Conservation (phyloP, 2,888 invertebrate species). For the Notodonta dromedarius region DNA sequence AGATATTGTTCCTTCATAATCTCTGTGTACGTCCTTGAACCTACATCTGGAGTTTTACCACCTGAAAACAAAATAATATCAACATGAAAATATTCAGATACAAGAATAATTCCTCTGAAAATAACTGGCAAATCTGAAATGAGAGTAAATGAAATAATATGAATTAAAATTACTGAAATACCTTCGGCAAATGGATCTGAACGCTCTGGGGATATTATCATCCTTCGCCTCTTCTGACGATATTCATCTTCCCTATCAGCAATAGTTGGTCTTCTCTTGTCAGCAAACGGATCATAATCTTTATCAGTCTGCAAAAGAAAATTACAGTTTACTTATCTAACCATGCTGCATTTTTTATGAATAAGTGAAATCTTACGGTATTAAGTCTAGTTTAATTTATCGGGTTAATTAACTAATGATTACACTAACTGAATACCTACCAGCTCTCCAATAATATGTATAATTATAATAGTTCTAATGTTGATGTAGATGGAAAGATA, state of each 20-base stretch:
- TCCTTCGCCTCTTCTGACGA: slow-evolving; percentile 92
- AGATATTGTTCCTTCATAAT: slow-evolving; percentile 98
- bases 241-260: slow-evolving; percentile 99
- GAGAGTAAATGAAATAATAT: too few relatives aligned
- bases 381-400: too few relatives aligned
- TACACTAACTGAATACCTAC: too few relatives aligned
- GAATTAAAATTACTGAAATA: slow-evolving; percentile 51
- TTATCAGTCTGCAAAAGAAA: slow-evolving; percentile 88
- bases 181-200: slow-evolving; percentile 99
- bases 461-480: too few relatives aligned
- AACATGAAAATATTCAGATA: too few relatives aligned
- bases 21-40: slow-evolving; percentile 96
- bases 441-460: too few relatives aligned
- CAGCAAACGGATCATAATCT: slow-evolving; percentile 97
- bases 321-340: too few relatives aligned
- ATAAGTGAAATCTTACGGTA: not conserved
- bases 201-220: slow-evolving; percentile 98
- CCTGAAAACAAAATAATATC: slow-evolving; percentile 86
- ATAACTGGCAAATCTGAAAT: too few relatives aligned
- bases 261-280: slow-evolving; percentile 95
- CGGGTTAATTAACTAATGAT: too few relatives aligned
- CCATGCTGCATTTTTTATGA: too few relatives aligned
- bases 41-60: slow-evolving; percentile 98
- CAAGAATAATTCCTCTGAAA: too few relatives aligned
- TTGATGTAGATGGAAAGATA: too few relatives aligned